Evolutionary conservation across 2,113 vertebrate species (phyloP).

Genomic region (Machaerirhynchus nigripectus): DNA sequence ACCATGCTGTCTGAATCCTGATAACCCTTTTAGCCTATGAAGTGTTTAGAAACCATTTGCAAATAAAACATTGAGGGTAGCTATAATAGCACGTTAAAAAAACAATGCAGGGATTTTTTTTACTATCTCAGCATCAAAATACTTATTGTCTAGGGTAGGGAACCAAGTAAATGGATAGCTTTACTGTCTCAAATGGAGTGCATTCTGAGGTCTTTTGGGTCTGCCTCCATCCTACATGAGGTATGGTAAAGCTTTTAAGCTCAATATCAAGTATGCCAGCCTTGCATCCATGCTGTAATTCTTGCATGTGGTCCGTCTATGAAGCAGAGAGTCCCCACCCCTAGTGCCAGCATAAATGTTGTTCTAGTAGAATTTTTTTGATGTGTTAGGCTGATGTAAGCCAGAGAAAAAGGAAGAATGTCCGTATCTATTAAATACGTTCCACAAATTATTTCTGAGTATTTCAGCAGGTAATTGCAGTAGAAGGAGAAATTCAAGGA

Average conservation of each 20-base stretch:
- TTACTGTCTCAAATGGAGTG: background rate
- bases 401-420: background rate
- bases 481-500: background rate
- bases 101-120: background rate
- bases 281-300: background rate
- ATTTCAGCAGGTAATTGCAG: background rate
- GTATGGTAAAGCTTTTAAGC: background rate
- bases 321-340: background rate
- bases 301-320: background rate
- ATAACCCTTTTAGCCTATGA: background rate
- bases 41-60: background rate
- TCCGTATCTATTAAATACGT: background rate
- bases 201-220: background rate
- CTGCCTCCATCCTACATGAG: background rate
- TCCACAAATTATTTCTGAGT: background rate
- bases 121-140: background rate
- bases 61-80: background rate
- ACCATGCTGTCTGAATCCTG: background rate
- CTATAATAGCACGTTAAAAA: background rate
- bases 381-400: background rate
- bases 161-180: background rate
- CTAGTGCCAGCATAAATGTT: background rate
- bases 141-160: background rate
- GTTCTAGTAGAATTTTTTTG: background rate
- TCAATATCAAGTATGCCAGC: background rate